These are phyloP conservation scores for Tetragonula carbonaria DNA, from an alignment of 2,888 invertebrate species.

Conservation along the genomic window DNA sequence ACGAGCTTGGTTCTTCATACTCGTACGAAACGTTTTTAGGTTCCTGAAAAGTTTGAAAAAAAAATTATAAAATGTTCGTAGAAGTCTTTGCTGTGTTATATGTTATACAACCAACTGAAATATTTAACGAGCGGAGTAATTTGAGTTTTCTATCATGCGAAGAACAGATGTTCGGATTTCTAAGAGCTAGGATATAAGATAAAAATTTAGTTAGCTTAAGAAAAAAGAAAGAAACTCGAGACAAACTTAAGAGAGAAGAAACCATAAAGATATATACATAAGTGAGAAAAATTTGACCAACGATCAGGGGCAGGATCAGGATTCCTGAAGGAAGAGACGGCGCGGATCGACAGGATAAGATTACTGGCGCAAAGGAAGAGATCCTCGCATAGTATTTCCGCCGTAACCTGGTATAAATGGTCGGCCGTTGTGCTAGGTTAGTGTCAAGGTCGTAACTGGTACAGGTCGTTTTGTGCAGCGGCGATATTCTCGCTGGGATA, in stretches of 20 bases:
- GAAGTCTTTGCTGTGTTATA: too few relatives aligned
- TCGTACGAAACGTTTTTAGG: not conserved
- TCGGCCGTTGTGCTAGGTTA: slow-evolving; percentile 61
- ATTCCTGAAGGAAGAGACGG: slow-evolving; percentile 12
- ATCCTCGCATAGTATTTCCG: slow-evolving; percentile 53
- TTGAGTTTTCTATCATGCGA: too few relatives aligned
- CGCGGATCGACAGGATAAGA: slow-evolving; percentile 44
- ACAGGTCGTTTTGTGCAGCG: slow-evolving; percentile 32
- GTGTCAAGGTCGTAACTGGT: slow-evolving; percentile 66
- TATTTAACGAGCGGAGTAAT: too few relatives aligned
- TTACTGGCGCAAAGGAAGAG: slow-evolving; percentile 48
- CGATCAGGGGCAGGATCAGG: not conserved
- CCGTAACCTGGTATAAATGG: slow-evolving; percentile 56
- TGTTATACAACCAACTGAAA: too few relatives aligned
- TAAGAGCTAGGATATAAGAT: too few relatives aligned
- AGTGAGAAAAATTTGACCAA: not conserved
- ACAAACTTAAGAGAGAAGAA: not conserved
- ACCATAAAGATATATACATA: not conserved
- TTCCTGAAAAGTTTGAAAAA: too few relatives aligned
- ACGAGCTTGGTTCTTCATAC: not conserved
- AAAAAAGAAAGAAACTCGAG: too few relatives aligned
- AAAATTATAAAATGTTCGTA: too few relatives aligned
- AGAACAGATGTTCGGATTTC: too few relatives aligned
- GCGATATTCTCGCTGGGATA: slow-evolving; percentile 22
- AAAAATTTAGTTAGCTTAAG: too few relatives aligned